phyloP scores from a whole-genome alignment of 2,888 invertebrate species.

The Lobophora halterata region DNA sequence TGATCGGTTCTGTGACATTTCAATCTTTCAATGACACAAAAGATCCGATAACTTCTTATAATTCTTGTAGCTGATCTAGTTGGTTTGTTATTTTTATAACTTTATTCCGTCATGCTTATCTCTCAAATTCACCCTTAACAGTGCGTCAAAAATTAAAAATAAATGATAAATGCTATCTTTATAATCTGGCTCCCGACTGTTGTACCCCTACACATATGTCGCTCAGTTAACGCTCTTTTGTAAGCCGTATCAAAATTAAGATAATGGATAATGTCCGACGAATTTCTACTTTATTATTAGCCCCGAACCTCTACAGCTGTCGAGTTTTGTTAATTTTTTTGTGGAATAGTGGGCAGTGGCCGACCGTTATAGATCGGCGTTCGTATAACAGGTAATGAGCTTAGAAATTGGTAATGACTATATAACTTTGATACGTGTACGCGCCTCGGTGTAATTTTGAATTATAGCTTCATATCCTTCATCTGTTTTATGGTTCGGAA shows the following conservation, averaged over 20 bases:
- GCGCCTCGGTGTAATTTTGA: slow-evolving; percentile 56
- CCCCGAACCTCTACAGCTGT: slow-evolving; percentile 61
- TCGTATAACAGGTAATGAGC: slow-evolving; percentile 69
- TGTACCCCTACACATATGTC: slow-evolving; percentile 62
- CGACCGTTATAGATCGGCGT: slow-evolving; percentile 66
- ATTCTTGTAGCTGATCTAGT: slow-evolving; percentile 10
- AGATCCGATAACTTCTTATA: slow-evolving; percentile 6
- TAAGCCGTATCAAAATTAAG: slow-evolving; percentile 77
- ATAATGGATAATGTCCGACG: slow-evolving; percentile 74
- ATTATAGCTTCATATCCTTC: slow-evolving; percentile 56
- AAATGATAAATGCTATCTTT: slow-evolving; percentile 42
- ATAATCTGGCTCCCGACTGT: slow-evolving; percentile 40
- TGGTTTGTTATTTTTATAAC: slow-evolving; percentile 13
- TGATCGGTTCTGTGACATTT: slow-evolving; percentile 20
- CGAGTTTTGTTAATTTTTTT: slow-evolving; percentile 59
- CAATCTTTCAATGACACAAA: slow-evolving; percentile 22
- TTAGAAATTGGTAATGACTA: slow-evolving; percentile 73
- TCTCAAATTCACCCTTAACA: slow-evolving; percentile 24
- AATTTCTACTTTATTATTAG: slow-evolving; percentile 70
- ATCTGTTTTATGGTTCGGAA: slow-evolving; percentile 46
- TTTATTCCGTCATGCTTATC: slow-evolving; percentile 18
- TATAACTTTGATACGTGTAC: slow-evolving; percentile 57
- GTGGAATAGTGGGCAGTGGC: slow-evolving; percentile 57
- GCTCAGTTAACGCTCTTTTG: slow-evolving; percentile 72
- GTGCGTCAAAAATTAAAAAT: slow-evolving; percentile 26